Evolutionary conservation across 2,797 vertebrate genomes (phyloP), one percentile per base, ranked within the genome.

Genomic region (Calcarius lapponicus): DNA sequence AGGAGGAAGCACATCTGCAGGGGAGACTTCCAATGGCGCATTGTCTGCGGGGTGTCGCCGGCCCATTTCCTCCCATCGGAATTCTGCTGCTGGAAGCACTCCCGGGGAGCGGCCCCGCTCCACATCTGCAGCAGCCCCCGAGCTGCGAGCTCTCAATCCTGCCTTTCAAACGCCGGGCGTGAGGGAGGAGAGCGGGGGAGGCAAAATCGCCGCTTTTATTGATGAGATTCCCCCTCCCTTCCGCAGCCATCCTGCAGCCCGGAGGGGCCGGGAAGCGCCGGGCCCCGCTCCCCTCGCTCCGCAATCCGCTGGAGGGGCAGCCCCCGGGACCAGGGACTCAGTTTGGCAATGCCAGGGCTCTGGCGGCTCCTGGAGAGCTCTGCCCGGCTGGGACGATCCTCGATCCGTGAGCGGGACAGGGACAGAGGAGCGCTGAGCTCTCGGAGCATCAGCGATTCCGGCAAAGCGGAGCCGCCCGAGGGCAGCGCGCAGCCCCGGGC

Each of bases 1-100:
- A 89, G 82, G 85, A 82, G 78, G 90, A 88, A 89, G 56, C 66
- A 66, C 88, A 91, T 94, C 94, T 95, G 94, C 93, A 19, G 61
- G 87, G 80, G 88, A 82, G 36, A 28, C 83, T 94, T 91, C n/a
- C 81, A 45, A 36, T 7, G 38, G 86, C 19, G 71, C 61, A 91
- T 88, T 86, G 81, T 88, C 91, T 58, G 72, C 75, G 64, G 82
- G 50, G 74, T 85, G 67, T 93, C 75, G 20, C 80, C 92, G 47
- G 75, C 75, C 89, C 34, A 34, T 62, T 94, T 82, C 88, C 92
- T 76, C 80, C 75, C 53, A 29, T 85, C 61, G 66, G 84, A 78
- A 94, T 90, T 88, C 72, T 84, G 81, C 81, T 95, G 78, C 80
- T 32, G n/a, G 90, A 89, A 91, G 85, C 75, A 70, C 11, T 94